phyloP scores from a whole-genome alignment of 2,113 vertebrate genomes.

The Geococcyx californianus region DNA sequence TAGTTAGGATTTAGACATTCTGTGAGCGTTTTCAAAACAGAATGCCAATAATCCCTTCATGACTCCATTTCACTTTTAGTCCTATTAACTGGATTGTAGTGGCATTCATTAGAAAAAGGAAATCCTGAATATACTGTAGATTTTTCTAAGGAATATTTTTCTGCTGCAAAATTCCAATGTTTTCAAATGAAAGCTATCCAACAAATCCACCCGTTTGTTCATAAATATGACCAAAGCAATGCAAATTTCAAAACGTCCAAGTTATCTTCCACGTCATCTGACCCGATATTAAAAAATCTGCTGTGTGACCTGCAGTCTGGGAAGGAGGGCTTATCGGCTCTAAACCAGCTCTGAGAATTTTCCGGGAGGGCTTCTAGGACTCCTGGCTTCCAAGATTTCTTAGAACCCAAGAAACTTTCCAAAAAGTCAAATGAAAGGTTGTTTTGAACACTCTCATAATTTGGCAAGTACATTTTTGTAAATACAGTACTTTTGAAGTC shows the following conservation, averaged over 20 bases:
- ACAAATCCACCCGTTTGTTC: background rate
- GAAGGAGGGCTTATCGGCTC: background rate
- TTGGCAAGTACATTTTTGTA: background rate
- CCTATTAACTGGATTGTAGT: background rate
- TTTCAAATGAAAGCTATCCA: background rate
- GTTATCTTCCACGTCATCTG: background rate
- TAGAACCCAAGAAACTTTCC: background rate
- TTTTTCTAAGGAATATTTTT: background rate
- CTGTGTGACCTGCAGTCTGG: background rate
- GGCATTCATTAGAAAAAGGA: background rate
- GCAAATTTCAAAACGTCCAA: background rate
- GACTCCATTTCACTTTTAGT: constrained; percentile 20
- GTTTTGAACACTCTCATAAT: background rate
- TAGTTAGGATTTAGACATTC: background rate
- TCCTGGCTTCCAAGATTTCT: background rate
- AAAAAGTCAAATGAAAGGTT: background rate
- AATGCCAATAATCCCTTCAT: constrained; percentile 28
- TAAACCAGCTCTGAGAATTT: background rate
- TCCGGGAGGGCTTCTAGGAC: background rate
- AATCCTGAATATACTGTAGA: background rate
- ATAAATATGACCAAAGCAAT: background rate
- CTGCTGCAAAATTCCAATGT: background rate
- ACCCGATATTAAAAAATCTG: background rate
- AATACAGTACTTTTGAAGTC: background rate
- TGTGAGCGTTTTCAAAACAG: background rate